A percentile compares a stretch with the other conserved stretches of the same genome.
Evolutionary conservation across 2,113 vertebrate genomes (phyloP).

Genomic region (Rhynchopsitta pachyrhyncha): DNA sequence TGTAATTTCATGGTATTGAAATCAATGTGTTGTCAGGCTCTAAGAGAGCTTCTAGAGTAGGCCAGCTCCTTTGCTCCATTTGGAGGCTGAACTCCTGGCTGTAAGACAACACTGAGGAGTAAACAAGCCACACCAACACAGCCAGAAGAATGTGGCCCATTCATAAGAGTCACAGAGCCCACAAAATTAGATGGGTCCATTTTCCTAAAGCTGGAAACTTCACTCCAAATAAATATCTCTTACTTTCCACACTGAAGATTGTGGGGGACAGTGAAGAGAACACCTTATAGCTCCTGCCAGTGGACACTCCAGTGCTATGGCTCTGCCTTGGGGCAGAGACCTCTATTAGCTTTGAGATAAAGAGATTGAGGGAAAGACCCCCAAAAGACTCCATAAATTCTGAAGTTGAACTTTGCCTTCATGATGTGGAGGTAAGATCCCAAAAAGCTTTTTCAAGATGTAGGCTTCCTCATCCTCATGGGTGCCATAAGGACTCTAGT

Average conservation of each 20-base stretch:
- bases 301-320: not conserved
- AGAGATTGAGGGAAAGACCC: not conserved
- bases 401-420: not conserved
- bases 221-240: not conserved
- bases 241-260: not conserved
- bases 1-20: constrained; percentile 28
- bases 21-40: not conserved
- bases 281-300: not conserved
- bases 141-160: constrained; percentile 20
- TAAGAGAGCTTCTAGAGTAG: not conserved
- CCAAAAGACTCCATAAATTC: not conserved
- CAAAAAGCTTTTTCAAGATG: not conserved
- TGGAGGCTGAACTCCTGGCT: not conserved
- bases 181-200: not conserved
- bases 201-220: not conserved
- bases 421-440: not conserved
- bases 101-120: not conserved
- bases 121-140: not conserved
- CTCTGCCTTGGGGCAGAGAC: not conserved
- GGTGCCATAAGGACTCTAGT: not conserved
- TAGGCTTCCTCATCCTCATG: not conserved
- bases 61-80: not conserved
- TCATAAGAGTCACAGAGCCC: not conserved
- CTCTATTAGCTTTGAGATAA: not conserved
- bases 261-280: not conserved